phyloP scores from a whole-genome alignment of 2,113 vertebrate species.

The Loxodonta africana region DNA sequence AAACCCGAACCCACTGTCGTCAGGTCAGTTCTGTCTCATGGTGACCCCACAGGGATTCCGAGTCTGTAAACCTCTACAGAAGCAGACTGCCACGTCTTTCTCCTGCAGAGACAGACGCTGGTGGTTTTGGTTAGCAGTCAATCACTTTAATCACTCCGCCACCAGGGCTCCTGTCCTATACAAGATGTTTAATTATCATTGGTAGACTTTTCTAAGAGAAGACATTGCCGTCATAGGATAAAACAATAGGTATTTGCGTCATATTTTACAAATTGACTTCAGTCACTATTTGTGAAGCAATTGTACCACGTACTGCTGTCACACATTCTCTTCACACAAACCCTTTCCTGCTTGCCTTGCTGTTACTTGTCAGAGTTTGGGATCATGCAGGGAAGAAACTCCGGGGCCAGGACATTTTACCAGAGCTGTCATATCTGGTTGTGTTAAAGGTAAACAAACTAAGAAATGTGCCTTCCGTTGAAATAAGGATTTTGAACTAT shows the following conservation, averaged over 20 bases:
- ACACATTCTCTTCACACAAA: not conserved
- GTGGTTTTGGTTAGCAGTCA: too few relatives aligned
- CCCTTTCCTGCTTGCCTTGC: not conserved
- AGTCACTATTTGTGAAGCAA: not conserved
- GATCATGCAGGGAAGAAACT: not conserved
- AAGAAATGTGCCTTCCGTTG: not conserved
- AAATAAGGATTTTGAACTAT: not conserved
- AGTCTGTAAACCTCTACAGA: too few relatives aligned
- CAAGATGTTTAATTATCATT: not conserved
- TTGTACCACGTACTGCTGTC: not conserved
- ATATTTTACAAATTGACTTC: not conserved
- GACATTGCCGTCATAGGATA: not conserved
- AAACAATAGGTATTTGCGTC: not conserved
- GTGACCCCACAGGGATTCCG: too few relatives aligned
- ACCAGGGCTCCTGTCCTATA: too few relatives aligned
- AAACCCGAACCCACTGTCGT: too few relatives aligned
- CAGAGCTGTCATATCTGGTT: not conserved
- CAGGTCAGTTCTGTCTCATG: too few relatives aligned
- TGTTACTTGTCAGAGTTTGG: not conserved
- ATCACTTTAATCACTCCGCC: too few relatives aligned
- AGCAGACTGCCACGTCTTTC: too few relatives aligned
- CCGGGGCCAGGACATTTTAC: not conserved
- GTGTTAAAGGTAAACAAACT: not conserved
- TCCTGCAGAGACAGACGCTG: too few relatives aligned
- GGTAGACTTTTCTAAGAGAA: not conserved